Base-by-base conservation (phyloP, 2,797 vertebrate species). In the Saguinus oedipus region DNA sequence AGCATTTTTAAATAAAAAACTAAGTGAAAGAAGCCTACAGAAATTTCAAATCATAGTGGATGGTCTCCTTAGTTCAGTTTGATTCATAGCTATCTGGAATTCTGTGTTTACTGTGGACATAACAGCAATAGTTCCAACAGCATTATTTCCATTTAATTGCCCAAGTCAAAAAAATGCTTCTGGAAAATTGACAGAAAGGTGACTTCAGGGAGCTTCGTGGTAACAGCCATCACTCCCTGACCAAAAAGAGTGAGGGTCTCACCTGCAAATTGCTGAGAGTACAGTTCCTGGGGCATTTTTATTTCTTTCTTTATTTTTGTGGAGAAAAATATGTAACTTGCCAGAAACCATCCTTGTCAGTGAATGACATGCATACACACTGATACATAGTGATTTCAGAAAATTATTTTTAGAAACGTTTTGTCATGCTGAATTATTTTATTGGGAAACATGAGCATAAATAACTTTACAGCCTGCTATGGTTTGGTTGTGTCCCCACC, bases 41-140 rank as follows among this genome's bases (percentile, higher is more conserved):
- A 68, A 46, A 61, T 7, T 55, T 33, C 78, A 11, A 11, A 14
- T n/a, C 12, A 27, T 15, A 55, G 12, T 24, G 44, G 8, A 7
- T 15, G n/a, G 7, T 5, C 4, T 76, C 59, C 20, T 70, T 57
- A 44, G 15, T 81, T 53, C 76, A 7, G 8, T 44, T 48, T 30
- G 7, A 26, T 46, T 75, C 59, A 24, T 44, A n/a, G 64, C n/a
- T 19, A 1, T 15, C 19, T 9, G 42, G 13, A 26, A 1, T 30
- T 24, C 22, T 17, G 30, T 6, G 0, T 20, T 46, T 10, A 19
- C 64, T 36, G 4, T 6, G 27, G n/a, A 27, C 5, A 2, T 0
- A 12, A 27, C 44, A 4, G 12, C 27, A 22, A 8, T 4, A 2
- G 39, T 68, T 89, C 44, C 42, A 42, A 33, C 26, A n/a, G 61